Base-by-base conservation (phyloP, 2,888 invertebrate species). In the Agapostemon virescens region DNA sequence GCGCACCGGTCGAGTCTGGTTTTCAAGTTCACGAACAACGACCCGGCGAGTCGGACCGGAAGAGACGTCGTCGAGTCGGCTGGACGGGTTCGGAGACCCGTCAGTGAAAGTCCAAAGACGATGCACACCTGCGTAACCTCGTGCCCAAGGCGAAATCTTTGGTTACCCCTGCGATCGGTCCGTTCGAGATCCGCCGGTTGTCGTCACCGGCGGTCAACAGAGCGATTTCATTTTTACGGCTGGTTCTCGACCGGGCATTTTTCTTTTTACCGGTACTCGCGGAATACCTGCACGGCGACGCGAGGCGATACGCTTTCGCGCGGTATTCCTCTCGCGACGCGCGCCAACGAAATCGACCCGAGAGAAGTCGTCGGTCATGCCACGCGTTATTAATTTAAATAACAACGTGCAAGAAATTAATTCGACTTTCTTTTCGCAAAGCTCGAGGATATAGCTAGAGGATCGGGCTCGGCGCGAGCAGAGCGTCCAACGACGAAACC, bases 101-200 rank as follows among this genome's bases (percentile, higher is more conserved):
- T 86, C 85, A 91, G 91, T 91, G 91, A 91, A 91, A 91, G 91
- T 91, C 86, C 85, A 70, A 61, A 64, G 63, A 72, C 69, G 74
- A 74, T 86, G 86, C 87, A 84, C 83, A 81, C 74, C 81, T 81
- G 83, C 77, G 86, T 83, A 85, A 85, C 67, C 82, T 69, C 81
- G 9, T 40, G 64, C 30, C 49, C 23, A 26, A 38, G 40, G 23
- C 63, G 42, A 42, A 64, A 72, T 45, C 74, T 69, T 64, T 13
- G 26, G 49, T 76, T 67, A 64, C n/a, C 49, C 13, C 52, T 30
- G n/a, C 68, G 4, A 17, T 63, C 30, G 40, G 38, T 40, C 33
- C 45, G 49, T 30, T n/a, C 17, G 9, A 13, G 42, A 15, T 20
- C 30, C 17, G 7, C 30, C n/a, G n/a, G n/a, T n/a, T n/a, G 58